Evolutionary conservation across 1,140 invertebrate genomes (phyloP), one percentile per base, ranked within the genome.

Genomic region (Pseudoatta argentina): DNA sequence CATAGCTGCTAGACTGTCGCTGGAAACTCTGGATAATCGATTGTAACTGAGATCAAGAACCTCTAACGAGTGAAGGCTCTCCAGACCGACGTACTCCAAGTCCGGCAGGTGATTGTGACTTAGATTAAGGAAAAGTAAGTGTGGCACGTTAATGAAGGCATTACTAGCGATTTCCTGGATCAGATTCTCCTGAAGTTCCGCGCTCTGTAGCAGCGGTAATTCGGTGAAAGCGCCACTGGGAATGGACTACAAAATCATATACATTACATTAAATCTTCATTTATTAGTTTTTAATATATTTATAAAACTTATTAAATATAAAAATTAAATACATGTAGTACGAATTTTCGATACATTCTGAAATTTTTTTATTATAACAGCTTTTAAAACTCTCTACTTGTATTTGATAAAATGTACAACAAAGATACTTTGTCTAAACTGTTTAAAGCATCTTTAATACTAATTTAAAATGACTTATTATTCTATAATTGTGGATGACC

Each of bases 101-200:
- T 96, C 96, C 8, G 95, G 96, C 66, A 98, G 95, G 88, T 97
- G 96, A 95, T 98, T 98, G 88, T 97, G 96, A 91, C 98, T 98
- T 69, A 98, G 93, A 96, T 98, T 98, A 12, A 98, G 94, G 93
- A 98, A 97, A 30, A 98, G 96, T 64, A 98, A 93, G 64, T 97
- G 97, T 8, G 97, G 97, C 18, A 97, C 96, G 88, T 97, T 97
- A 86, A 97, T 96, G 92, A 98, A 98, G 0, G 97, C 97, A 88
- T 97, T 96, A n/a, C 95, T 96, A 0, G 97, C 97, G 64, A 98
- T 96, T 87, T 96, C 96, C 82, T 96, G 96, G 8, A 95, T 95
- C 16, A 94, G 95, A 93, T 98, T 98, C 90, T 98, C 97, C 95
- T 98, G 98, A 53, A 98, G 94, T 92, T 98, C 97, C 1, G 97